These are phyloP conservation scores for Polypedilum vanderplanki DNA, from an alignment of 1,140 invertebrate genomes.

Conservation along the genomic window DNA sequence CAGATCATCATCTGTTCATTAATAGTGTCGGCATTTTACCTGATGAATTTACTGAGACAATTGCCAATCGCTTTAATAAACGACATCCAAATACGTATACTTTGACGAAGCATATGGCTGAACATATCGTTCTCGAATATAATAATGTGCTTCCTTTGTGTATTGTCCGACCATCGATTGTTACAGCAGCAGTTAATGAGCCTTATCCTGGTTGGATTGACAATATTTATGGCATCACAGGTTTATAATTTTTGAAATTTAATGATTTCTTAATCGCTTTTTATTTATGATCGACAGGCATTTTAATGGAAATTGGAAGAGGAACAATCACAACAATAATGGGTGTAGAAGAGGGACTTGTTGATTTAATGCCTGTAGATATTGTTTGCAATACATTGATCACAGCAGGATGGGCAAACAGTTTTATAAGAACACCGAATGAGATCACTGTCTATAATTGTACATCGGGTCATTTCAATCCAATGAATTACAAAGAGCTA, in stretches of 20 bases:
- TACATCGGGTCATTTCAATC: constrained; percentile 76
- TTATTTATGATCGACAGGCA: constrained; percentile 47
- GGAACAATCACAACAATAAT: constrained; percentile 79
- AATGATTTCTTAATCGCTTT: neutral
- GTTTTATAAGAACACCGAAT: neutral
- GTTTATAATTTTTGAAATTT: constrained; percentile 34
- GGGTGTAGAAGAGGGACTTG: constrained; percentile 60
- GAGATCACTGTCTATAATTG: constrained; percentile 72
- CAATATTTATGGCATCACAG: constrained; percentile 78
- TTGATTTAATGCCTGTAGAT: constrained; percentile 88
- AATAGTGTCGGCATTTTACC: constrained; percentile 53
- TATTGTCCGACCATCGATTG: constrained; percentile 88
- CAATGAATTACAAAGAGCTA: constrained; percentile 76
- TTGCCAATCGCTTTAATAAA: constrained; percentile 50
- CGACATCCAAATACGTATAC: constrained; percentile 85
- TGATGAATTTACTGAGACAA: constrained; percentile 50
- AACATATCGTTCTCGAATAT: constrained; percentile 61
- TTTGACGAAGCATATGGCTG: constrained; percentile 77
- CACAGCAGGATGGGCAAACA: constrained; percentile 62
- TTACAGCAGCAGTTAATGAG: constrained; percentile 67
- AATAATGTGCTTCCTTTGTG: constrained; percentile 64
- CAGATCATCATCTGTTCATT: constrained; percentile 55
- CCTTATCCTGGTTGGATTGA: constrained; percentile 90
- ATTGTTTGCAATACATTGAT: constrained; percentile 84
- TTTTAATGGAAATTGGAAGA: constrained; percentile 77